Percentiles rank a stretch among this genome's conserved stretches.
phyloP scores from a whole-genome alignment of 2,113 vertebrate genomes.

The Naja naja region DNA sequence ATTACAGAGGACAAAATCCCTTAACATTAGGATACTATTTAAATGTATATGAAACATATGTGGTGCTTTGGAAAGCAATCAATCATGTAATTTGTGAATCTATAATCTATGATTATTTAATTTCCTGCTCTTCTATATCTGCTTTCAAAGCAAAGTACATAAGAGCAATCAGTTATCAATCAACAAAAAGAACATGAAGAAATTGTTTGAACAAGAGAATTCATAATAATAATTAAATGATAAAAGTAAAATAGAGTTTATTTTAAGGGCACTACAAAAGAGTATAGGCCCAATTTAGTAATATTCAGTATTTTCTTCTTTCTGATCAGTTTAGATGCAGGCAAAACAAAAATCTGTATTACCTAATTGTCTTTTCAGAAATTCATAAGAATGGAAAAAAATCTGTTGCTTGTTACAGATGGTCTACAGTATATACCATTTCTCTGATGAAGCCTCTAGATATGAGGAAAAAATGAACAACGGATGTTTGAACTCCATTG shows the following conservation, averaged over 20 bases:
- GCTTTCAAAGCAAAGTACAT: background rate
- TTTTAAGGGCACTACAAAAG: background rate
- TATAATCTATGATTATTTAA: background rate
- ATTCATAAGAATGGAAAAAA: background rate
- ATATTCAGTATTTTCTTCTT: background rate
- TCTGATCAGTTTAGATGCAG: background rate
- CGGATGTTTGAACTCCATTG: constrained; percentile 16
- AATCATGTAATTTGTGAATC: background rate
- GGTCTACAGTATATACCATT: background rate
- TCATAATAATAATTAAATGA: background rate
- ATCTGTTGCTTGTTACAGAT: constrained; percentile 19
- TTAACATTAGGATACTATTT: background rate
- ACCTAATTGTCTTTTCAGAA: constrained; percentile 7
- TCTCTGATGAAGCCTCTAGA: constrained; percentile 30
- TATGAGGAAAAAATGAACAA: constrained; percentile 27
- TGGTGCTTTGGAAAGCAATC: background rate
- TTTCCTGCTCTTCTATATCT: background rate
- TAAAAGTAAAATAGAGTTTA: background rate
- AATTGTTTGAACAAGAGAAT: background rate
- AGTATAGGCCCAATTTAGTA: background rate
- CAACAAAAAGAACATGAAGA: background rate
- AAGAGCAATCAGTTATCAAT: background rate
- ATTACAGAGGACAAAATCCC: background rate
- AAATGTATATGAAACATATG: background rate
- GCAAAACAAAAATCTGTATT: constrained; percentile 10